Evolutionary conservation across 2,113 vertebrate species (phyloP).

Genomic region (Hippoglossus stenolepis): DNA sequence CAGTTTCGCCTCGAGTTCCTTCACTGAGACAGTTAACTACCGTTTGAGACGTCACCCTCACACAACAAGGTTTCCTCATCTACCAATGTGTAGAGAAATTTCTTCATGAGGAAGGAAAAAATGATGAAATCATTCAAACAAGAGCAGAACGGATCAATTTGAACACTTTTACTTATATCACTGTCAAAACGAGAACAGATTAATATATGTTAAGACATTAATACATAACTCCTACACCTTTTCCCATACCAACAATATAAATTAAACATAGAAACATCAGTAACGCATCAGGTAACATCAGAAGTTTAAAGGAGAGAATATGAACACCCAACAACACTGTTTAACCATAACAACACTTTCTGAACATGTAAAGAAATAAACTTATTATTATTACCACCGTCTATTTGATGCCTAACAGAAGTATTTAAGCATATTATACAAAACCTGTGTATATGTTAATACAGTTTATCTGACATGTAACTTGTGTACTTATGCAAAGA

Average conservation of each 20-base stretch:
- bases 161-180: constrained; percentile 13
- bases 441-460: neutral
- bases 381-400: neutral
- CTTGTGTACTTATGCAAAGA: constrained; percentile 74
- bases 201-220: constrained; percentile 10
- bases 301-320: neutral
- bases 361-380: constrained; percentile 12
- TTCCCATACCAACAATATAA: constrained; percentile 17
- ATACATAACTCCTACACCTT: neutral
- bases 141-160: constrained; percentile 2
- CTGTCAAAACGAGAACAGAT: constrained; percentile 1
- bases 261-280: neutral
- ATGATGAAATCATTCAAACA: constrained; percentile 6
- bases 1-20: constrained; percentile 79
- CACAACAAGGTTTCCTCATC: neutral
- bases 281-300: neutral
- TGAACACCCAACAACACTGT: constrained; percentile 11
- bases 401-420: neutral
- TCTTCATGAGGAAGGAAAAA: neutral
- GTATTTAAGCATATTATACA: no score
- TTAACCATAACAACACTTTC: neutral
- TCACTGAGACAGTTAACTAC: constrained; percentile 34
- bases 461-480: neutral
- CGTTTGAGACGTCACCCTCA: neutral
- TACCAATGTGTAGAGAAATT: neutral